Conservation (phyloP, 2,797 vertebrate genomes). For the Echeneis naucrates region DNA sequence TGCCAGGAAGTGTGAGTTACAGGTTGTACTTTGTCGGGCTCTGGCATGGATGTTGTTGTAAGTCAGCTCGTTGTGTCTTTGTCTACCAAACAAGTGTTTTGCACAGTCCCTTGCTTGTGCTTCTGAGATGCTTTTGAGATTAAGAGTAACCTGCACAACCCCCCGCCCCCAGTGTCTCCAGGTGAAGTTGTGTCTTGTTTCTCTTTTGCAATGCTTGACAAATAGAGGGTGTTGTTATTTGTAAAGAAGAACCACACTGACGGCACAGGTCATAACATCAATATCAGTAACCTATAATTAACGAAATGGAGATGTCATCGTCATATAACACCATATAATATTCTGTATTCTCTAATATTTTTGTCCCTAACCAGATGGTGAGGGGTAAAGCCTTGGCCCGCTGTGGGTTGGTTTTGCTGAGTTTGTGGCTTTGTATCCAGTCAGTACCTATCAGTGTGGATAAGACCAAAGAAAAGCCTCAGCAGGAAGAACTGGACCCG, state of each 20-base stretch:
- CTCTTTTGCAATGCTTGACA: conserved; percentile 6
- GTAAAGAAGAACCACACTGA: background rate
- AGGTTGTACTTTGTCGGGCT: background rate
- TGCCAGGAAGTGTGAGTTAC: background rate
- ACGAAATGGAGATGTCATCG: background rate
- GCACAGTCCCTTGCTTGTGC: conserved; percentile 12
- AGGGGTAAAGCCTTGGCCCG: conserved; percentile 60
- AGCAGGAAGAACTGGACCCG: conserved; percentile 80
- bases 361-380: conserved; percentile 84
- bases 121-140: conserved; percentile 25
- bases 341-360: background rate
- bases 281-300: background rate
- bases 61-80: conserved; percentile 9
- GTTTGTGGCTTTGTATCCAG: conserved; percentile 82
- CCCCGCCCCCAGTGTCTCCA: background rate
- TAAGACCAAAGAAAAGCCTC: conserved; percentile 85
- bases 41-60: background rate
- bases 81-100: conserved; percentile 34
- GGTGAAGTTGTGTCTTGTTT: background rate
- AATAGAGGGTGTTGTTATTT: conserved; percentile 6
- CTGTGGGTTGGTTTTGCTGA: conserved; percentile 67
- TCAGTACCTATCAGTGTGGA: conserved; percentile 92
- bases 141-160: conserved; percentile 30
- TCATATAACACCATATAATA: background rate
- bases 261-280: background rate